These are phyloP conservation scores for Rhadina sibilatrix DNA, from an alignment of 2,113 vertebrate genomes.

Conservation along the genomic window DNA sequence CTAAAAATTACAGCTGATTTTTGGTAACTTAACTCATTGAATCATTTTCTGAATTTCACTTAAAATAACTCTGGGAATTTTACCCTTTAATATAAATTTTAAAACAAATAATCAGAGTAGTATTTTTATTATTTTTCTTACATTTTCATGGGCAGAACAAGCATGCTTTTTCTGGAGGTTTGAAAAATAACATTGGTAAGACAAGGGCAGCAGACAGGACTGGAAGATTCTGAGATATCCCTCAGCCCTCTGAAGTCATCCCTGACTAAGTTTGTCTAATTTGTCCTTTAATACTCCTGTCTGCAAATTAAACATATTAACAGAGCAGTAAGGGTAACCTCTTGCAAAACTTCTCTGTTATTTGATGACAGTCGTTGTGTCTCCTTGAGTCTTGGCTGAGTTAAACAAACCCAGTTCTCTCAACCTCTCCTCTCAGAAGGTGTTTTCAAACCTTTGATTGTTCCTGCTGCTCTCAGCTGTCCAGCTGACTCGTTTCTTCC, in stretches of 20 bases:
- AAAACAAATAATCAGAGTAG: background rate
- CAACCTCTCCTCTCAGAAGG: background rate
- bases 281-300: background rate
- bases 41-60: background rate
- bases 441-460: slow-evolving; percentile 1
- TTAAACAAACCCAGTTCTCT: background rate
- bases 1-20: background rate
- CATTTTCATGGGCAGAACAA: background rate
- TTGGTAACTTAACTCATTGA: background rate
- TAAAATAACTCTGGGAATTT: background rate
- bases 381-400: background rate
- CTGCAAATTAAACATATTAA: background rate
- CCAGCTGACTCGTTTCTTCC: background rate
- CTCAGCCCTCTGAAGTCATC: background rate
- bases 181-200: background rate
- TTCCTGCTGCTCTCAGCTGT: background rate
- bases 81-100: background rate
- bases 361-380: background rate
- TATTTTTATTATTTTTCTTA: background rate
- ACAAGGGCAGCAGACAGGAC: background rate
- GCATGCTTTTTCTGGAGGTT: background rate
- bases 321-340: background rate
- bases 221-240: background rate
- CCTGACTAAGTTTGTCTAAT: background rate
- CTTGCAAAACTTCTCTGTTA: background rate